These are phyloP conservation scores for Odontomyia ornata DNA, from an alignment of 2,888 invertebrate genomes.

Conservation along the genomic window DNA sequence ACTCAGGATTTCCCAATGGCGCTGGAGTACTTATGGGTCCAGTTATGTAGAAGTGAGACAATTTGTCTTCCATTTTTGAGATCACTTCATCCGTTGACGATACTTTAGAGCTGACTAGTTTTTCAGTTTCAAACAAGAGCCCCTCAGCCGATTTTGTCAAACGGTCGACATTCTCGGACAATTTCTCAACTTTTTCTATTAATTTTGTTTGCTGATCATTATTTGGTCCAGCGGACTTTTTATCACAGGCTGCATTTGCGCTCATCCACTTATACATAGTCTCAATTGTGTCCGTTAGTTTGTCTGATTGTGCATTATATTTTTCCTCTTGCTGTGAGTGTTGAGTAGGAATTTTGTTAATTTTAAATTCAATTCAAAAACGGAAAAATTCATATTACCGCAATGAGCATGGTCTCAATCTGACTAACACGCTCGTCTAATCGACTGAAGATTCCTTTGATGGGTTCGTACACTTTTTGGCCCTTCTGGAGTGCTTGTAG, in stretches of 20 bases:
- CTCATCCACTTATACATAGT: constrained; percentile 63
- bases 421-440: constrained; percentile 80
- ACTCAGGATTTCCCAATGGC: constrained; percentile 60
- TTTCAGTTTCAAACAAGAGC: constrained; percentile 57
- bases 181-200: constrained; percentile 55
- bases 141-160: constrained; percentile 56
- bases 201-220: constrained; percentile 53
- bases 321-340: constrained; percentile 62
- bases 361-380: neutral
- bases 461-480: constrained; percentile 73
- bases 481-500: constrained; percentile 77
- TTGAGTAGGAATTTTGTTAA: neutral
- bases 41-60: constrained; percentile 57
- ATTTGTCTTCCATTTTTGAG: constrained; percentile 58
- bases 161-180: constrained; percentile 56
- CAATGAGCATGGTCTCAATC: constrained; percentile 78
- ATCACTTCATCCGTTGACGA: constrained; percentile 59
- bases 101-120: constrained; percentile 55
- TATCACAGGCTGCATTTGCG: constrained; percentile 58
- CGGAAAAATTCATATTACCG: constrained; percentile 64
- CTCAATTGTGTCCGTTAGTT: constrained; percentile 60
- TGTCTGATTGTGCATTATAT: constrained; percentile 60
- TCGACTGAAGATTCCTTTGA: constrained; percentile 74
- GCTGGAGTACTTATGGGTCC: constrained; percentile 51
- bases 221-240: constrained; percentile 51